A percentile compares a stretch with the other conserved stretches of the same genome.
Conservation (phyloP, 1,140 invertebrate species). For the Rhagoletis pomonella region DNA sequence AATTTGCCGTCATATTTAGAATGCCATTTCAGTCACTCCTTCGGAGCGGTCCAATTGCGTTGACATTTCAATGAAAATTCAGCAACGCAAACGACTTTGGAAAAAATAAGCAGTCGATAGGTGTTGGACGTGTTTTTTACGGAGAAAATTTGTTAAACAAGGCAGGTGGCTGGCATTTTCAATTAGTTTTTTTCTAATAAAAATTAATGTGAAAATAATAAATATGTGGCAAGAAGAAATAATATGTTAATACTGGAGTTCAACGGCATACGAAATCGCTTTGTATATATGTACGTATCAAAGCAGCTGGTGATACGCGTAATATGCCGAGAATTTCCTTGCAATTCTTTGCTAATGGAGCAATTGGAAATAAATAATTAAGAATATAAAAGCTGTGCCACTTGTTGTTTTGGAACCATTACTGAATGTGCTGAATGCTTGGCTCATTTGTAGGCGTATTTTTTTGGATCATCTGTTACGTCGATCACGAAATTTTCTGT, state of each 20-base stretch:
- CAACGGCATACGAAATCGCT: not conserved
- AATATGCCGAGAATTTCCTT: not conserved
- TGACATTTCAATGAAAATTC: constrained; percentile 21
- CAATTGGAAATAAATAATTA: no score
- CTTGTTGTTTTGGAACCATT: no score
- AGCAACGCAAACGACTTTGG: constrained; percentile 11
- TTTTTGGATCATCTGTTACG: not conserved
- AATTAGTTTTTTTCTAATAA: not conserved
- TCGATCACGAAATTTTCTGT: not conserved
- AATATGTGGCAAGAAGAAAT: not conserved
- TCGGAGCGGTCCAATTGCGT: not conserved
- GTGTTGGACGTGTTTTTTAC: not conserved
- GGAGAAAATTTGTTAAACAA: not conserved
- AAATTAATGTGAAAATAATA: constrained; percentile 17
- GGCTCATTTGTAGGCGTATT: not conserved
- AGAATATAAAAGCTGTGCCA: no score
- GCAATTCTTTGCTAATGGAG: not conserved
- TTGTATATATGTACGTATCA: constrained; percentile 28
- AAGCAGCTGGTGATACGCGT: not conserved
- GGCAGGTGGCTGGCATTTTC: not conserved
- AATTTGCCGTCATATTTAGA: not conserved
- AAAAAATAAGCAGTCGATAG: not conserved
- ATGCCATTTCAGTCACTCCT: not conserved
- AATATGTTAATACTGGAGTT: not conserved
- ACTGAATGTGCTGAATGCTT: no score